Base-by-base conservation (phyloP, 1,140 invertebrate genomes). In the Penaeus vannamei region DNA sequence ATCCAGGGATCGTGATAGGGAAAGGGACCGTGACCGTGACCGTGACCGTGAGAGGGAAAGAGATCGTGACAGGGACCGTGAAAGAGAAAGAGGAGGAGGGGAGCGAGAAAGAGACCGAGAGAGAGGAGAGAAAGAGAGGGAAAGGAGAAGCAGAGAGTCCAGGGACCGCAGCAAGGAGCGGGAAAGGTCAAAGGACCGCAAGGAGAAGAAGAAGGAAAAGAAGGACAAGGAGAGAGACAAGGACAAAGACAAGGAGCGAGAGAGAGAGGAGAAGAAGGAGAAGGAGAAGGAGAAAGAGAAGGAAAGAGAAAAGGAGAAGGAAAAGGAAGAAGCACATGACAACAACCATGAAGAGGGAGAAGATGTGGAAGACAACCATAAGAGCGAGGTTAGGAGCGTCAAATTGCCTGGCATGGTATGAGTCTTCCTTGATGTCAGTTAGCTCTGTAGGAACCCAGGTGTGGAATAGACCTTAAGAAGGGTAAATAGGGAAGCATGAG, bases 41-140 rank as follows among this genome's bases (percentile, higher is more conserved):
- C 84, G 93, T 10, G 93, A 93, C 42, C 93, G 53, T 90, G 92
- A 94, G 92, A 92, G 91, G n/a, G 91, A 90, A 7, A 79, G 89
- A 42, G 69, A 86, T 2, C 80, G 85, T 36, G 90, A 91, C 10
- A 81, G 92, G 72, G 92, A 92, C 46, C 80, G 86, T 10, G 91
- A 85, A 91, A 42, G 91, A 92, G 20, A 90, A 91, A 66, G 22
- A 87, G 19, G 61, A 72, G 86, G 20, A 53, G 84, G n/a, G 0
- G 85, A 91, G 20, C 62, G 86, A 22, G 87, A 91, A 32, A 69
- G 87, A 42, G 87, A 89, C 60, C 53, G 87, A 59, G 94, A 94
- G 83, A 94, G 93, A 22, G 93, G 77, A 79, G 91, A 92, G 42
- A 92, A 91, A 36, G 91, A 88, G 19, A 90, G 90, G 36, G 83